Percentiles rank a stretch among this genome's conserved stretches.
Evolutionary conservation across 2,888 invertebrate genomes (phyloP).

Genomic region (Acanthosepion lycidas): DNA sequence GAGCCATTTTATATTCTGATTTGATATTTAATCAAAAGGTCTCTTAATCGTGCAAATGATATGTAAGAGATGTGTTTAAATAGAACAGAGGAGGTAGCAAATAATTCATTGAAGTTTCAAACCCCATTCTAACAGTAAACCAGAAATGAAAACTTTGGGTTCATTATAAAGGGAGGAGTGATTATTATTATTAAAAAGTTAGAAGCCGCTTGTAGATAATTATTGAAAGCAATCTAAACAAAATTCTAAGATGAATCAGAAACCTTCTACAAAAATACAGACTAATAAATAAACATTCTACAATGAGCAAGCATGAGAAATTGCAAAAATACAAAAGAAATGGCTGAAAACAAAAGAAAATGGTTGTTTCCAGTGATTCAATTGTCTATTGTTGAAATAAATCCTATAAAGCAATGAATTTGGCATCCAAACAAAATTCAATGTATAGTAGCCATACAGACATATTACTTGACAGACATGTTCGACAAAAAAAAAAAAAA

Average conservation of each 20-base stretch:
- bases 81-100: too few relatives aligned
- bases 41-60: too few relatives aligned
- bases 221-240: neutral
- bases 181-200: neutral
- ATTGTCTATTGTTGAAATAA: neutral
- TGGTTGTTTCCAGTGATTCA: neutral
- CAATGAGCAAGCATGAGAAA: neutral
- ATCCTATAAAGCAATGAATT: neutral
- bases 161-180: accelerated
- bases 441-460: neutral
- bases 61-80: too few relatives aligned
- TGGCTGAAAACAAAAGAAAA: neutral
- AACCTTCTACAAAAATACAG: neutral
- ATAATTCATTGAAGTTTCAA: too few relatives aligned
- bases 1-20: too few relatives aligned
- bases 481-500: too few relatives aligned
- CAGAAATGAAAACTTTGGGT: neutral
- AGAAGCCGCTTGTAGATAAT: neutral
- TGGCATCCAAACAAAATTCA: neutral
- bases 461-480: neutral
- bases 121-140: neutral
- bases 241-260: neutral
- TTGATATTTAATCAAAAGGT: too few relatives aligned
- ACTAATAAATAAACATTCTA: constrained; percentile 16
- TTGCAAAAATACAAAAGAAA: neutral